phyloP scores from a whole-genome alignment of 30 jellyfish, hydroid and myxozoan genomes.

The Aurelia sp. region DNA sequence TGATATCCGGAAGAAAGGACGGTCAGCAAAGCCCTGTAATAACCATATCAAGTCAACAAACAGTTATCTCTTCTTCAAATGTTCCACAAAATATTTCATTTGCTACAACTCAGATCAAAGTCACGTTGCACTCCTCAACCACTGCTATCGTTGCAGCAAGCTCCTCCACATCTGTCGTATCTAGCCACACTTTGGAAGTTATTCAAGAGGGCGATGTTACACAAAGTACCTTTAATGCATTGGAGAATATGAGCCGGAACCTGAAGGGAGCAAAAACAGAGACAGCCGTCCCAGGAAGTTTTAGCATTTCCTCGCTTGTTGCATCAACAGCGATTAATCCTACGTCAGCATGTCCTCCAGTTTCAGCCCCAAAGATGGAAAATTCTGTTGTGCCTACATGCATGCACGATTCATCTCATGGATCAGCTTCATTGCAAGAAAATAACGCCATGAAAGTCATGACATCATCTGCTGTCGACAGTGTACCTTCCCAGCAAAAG shows the following conservation, averaged over 20 bases:
- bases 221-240: constrained; percentile 25
- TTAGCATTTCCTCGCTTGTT: neutral
- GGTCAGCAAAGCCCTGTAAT: neutral
- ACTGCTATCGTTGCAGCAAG: neutral
- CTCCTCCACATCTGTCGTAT: neutral
- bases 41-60: neutral
- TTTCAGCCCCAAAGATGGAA: neutral
- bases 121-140: neutral
- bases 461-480: too few relatives aligned
- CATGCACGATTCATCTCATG: neutral
- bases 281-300: neutral
- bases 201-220: constrained; percentile 74
- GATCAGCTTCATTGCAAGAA: neutral
- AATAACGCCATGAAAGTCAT: neutral
- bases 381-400: neutral
- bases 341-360: neutral
- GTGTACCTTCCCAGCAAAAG: neutral
- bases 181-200: constrained; percentile 61
- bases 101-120: neutral
- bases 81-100: neutral
- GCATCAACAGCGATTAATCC: neutral
- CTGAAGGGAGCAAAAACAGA: constrained; percentile 11
- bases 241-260: constrained; percentile 50
- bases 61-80: neutral
- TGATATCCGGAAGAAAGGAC: neutral